phyloP scores from a whole-genome alignment of 1,140 invertebrate genomes.

The Aphelenchoides besseyi region DNA sequence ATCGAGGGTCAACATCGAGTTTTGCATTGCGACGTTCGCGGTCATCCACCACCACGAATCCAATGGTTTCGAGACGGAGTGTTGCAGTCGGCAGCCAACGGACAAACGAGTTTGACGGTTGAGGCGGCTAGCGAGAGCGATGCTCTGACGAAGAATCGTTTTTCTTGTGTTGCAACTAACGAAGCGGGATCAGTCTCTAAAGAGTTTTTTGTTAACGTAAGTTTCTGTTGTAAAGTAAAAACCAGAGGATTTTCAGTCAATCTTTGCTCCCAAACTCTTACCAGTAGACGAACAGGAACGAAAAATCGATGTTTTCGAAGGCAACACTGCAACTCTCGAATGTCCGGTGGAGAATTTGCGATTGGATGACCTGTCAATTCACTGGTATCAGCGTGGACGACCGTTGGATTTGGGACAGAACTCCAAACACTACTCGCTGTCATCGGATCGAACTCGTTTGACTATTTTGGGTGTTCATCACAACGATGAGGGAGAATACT shows the following conservation, averaged over 20 bases:
- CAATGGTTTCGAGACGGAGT: conserved; percentile 78
- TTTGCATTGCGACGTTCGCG: conserved; percentile 24
- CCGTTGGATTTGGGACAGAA: not conserved
- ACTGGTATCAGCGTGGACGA: conserved; percentile 44
- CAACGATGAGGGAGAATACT: conserved; percentile 76
- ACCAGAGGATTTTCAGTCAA: conserved; percentile 7
- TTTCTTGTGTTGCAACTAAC: conserved; percentile 49
- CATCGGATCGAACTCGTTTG: conserved; percentile 63
- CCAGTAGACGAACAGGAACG: conserved; percentile 26
- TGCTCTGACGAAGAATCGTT: conserved; percentile 28
- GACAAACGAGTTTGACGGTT: conserved; percentile 22
- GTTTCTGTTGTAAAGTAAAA: conserved; percentile 1
- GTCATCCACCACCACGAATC: conserved; percentile 69
- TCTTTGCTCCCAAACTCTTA: conserved; percentile 30
- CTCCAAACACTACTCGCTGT: conserved; percentile 32
- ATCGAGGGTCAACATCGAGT: conserved; percentile 20
- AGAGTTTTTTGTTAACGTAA: conserved; percentile 53
- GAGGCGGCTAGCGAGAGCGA: conserved; percentile 1
- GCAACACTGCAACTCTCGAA: conserved; percentile 49
- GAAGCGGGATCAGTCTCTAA: conserved; percentile 47
- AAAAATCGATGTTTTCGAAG: conserved; percentile 46
- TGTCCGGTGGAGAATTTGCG: conserved; percentile 40
- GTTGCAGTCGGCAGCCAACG: conserved; percentile 60
- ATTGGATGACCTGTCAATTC: conserved; percentile 41
- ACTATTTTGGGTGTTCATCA: conserved; percentile 74